phyloP scores from a whole-genome alignment of 2,888 invertebrate genomes.

The Heteromurus nitidus region DNA sequence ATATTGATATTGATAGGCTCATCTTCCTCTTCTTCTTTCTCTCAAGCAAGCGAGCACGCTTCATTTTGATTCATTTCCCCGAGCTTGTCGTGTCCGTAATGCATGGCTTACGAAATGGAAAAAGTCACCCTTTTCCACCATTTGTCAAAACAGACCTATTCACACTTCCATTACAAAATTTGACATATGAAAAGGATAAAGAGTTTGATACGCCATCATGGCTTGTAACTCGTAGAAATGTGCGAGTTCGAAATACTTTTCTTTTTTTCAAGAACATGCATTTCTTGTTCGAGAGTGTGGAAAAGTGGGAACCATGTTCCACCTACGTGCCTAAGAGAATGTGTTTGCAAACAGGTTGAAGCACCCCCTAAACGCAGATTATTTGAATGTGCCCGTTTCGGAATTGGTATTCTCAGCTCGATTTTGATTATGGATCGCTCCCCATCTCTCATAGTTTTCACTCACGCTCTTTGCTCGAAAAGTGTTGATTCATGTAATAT shows the following conservation, averaged over 20 bases:
- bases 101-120: slow-evolving; percentile 46
- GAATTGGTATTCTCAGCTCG: too few relatives aligned
- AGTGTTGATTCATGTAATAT: background rate
- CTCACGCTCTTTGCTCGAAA: too few relatives aligned
- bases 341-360: too few relatives aligned
- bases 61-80: slow-evolving; percentile 41
- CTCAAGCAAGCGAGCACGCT: slow-evolving; percentile 1
- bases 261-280: background rate
- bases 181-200: too few relatives aligned
- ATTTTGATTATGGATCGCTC: too few relatives aligned
- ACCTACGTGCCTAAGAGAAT: too few relatives aligned
- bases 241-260: background rate
- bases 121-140: slow-evolving; percentile 41
- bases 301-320: too few relatives aligned
- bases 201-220: background rate
- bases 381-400: too few relatives aligned
- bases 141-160: slow-evolving; percentile 54
- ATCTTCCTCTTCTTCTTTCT: background rate
- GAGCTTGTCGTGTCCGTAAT: slow-evolving; percentile 25
- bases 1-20: background rate
- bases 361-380: too few relatives aligned
- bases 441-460: too few relatives aligned
- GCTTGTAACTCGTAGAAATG: too few relatives aligned
- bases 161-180: background rate
- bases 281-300: too few relatives aligned